Base-by-base conservation (phyloP, 2,113 vertebrate genomes). In the Scatophagus argus region DNA sequence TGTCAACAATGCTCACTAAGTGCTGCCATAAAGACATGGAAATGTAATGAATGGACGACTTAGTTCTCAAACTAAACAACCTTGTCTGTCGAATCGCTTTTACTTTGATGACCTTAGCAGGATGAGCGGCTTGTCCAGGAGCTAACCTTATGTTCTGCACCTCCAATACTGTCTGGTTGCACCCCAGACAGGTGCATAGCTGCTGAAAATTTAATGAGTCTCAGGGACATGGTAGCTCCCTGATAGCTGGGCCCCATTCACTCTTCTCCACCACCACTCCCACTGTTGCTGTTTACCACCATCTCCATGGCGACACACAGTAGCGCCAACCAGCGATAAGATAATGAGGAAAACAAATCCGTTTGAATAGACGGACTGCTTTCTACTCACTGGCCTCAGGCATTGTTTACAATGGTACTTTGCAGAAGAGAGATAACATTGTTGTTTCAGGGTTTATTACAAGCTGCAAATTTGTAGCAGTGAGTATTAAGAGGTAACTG, bases 151-250 rank as follows among this genome's bases (percentile, higher is more conserved):
- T 29, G 78, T 41, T 58, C 10, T 75, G 61, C 41, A 61, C 59
- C 64, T 84, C 62, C 52, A 81, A 68, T 87, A 83, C 82, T 87
- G 83, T 87, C 27, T 23, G 43, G 63, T 72, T 84, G 83, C 85
- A 82, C 62, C 82, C 79, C 78, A 87, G 82, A 83, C 85, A 87
- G 88, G 83, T 85, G 77, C 86, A 65, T 47, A 77, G 58, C 87
- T 89, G 70, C 79, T 95, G 93, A 95, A 96, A 93, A 77, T 93
- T 95, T 96, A 93, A 96, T 95, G 93, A 84, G 86, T 74, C 88
- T 77, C 74, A 74, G 81, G 85, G 85, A 93, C 88, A 84, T 87
- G 92, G 89, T 85, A 74, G 90, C 84, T 91, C 85, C 77, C 90
- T 87, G 90, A 93, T 93, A 93, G 89, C 90, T 49, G 71, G 77